Percentiles rank a stretch among this genome's conserved stretches.
phyloP scores from a whole-genome alignment of 1,140 invertebrate genomes.

The Euura saliciscinereae region DNA sequence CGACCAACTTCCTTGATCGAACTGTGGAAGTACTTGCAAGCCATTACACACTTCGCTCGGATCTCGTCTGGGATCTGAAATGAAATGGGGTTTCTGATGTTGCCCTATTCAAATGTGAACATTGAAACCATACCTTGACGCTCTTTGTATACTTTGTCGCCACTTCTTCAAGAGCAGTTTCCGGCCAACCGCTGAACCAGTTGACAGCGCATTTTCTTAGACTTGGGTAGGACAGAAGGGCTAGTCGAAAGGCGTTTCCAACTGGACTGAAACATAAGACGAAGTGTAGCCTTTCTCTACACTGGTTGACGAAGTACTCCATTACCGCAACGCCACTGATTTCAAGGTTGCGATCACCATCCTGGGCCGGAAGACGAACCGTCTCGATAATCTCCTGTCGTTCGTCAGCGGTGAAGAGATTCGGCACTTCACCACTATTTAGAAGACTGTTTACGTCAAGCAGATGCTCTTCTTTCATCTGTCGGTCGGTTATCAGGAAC shows the following conservation, averaged over 20 bases:
- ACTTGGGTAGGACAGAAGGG: constrained; percentile 63
- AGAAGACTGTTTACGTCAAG: constrained; percentile 68
- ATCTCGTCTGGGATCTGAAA: constrained; percentile 49
- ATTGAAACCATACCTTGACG: constrained; percentile 65
- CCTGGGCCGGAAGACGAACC: constrained; percentile 56
- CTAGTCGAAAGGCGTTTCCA: constrained; percentile 60
- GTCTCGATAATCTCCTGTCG: constrained; percentile 65
- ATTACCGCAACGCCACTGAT: constrained; percentile 64
- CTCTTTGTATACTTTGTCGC: constrained; percentile 67
- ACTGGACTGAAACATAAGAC: constrained; percentile 70
- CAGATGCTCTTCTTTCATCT: constrained; percentile 67
- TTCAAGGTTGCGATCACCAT: constrained; percentile 61
- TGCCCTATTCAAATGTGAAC: not conserved
- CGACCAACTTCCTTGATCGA: constrained; percentile 49
- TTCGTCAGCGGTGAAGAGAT: constrained; percentile 68
- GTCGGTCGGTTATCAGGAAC: constrained; percentile 67
- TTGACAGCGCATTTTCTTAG: constrained; percentile 76
- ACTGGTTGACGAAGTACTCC: constrained; percentile 67
- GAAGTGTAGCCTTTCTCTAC: constrained; percentile 71
- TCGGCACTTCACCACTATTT: constrained; percentile 69
- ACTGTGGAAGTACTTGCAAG: constrained; percentile 68
- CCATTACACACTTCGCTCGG: constrained; percentile 55
- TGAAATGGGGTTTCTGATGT: not conserved
- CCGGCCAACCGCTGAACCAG: constrained; percentile 77
- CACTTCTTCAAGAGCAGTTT: constrained; percentile 72